Percentiles rank a stretch among this genome's conserved stretches.
Evolutionary conservation across 2,113 vertebrate species (phyloP).

Genomic region (Heptranchias perlo): DNA sequence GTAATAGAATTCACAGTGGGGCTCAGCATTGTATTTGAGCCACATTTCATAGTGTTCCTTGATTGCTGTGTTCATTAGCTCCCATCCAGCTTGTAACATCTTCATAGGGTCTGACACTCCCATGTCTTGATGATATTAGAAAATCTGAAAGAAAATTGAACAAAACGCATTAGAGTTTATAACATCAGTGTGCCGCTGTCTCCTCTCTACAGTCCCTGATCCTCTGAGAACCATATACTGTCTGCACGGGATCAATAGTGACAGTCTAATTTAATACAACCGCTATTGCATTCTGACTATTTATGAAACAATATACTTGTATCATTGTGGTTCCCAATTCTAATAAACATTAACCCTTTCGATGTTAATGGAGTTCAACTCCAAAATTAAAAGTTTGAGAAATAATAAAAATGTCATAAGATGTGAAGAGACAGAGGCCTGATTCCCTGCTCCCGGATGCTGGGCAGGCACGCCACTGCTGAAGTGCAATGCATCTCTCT

Average conservation of each 20-base stretch:
- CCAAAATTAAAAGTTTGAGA: not conserved
- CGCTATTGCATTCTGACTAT: not conserved
- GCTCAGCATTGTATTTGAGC: not conserved
- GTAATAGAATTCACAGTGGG: not conserved
- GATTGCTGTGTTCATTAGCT: not conserved
- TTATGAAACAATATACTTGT: conserved; percentile 5
- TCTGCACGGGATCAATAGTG: not conserved
- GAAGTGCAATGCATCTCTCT: not conserved
- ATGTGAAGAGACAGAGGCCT: not conserved
- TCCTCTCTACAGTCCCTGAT: not conserved
- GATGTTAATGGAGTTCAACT: not conserved
- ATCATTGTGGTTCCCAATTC: not conserved
- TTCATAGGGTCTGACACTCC: not conserved
- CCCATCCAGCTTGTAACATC: not conserved
- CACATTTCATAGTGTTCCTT: too few species aligned
- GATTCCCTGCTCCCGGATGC: not conserved
- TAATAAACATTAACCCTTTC: not conserved
- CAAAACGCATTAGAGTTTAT: conserved; percentile 19
- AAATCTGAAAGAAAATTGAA: conserved; percentile 19
- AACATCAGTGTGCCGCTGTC: not conserved
- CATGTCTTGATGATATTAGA: conserved; percentile 5
- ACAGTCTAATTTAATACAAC: not conserved
- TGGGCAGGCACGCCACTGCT: not conserved
- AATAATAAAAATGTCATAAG: not conserved
- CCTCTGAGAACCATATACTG: not conserved